Base-by-base conservation (phyloP, 2,113 vertebrate species). In the Lasiurus borealis region DNA sequence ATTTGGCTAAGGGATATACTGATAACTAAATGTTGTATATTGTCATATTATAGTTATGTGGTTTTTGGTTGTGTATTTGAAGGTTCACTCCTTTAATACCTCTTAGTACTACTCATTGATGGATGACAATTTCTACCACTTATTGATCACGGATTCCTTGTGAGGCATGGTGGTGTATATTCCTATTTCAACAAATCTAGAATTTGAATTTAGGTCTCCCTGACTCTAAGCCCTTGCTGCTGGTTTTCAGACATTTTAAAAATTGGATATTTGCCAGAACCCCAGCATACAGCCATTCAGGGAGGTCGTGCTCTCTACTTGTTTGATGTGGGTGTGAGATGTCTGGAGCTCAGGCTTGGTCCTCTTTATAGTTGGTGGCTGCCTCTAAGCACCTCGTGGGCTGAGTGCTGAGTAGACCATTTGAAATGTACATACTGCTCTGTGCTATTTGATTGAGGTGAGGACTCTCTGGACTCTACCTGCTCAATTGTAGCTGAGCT, bases 191-290 rank as follows among this genome's bases (percentile, higher is more conserved):
- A 31, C 36, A 91, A 71, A 78, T 78, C 81, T 86, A 75, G 19
- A 54, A n/a, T 85, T 50, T 66, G 11, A 72, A 69, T 14, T 69
- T n/a, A 12, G 27, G 9, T 71, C 71, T 85, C 21, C n/a, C 23
- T 71, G n/a, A 81, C 44, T 59, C 34, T 40, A 31, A 88, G 44
- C 6, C 31, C 62, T 93, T 88, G 50, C 19, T 88, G 34, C 72
- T 88, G 66, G 34, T 66, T 95, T 90, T 88, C 50, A 96, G 71
- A 36, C 19, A 48, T 75, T 84, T 59, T 29, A 15, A 54, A 77
- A 31, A 36, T 52, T 21, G 48, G 48, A n/a, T n/a, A 14, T 76
- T 66, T 93, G 69, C 9, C 6, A 84, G 76, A 80, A 91, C 11
- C 5, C 34, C 25, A 40, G 1, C 23, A 40, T n/a, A 8, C 18